Conservation (phyloP, 2,113 vertebrate species). For the Malurus melanocephalus region DNA sequence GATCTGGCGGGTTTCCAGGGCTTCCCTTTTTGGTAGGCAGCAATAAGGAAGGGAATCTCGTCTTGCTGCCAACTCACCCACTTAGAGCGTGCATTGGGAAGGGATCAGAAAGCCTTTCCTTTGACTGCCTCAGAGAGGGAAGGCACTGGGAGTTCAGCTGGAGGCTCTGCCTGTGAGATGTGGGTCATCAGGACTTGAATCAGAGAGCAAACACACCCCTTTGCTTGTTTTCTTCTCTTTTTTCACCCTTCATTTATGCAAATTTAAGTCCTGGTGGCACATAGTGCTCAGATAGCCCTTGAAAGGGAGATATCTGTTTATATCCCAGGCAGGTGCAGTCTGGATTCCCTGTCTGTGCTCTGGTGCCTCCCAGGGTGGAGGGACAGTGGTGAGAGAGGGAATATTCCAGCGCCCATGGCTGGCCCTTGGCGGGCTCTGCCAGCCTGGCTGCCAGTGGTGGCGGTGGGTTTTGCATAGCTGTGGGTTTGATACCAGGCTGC, state of each 20-base stretch:
- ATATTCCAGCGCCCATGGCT: neutral
- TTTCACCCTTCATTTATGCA: neutral
- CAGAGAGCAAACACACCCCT: neutral
- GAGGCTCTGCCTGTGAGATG: neutral
- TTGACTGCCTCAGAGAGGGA: neutral
- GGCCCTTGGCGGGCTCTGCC: neutral
- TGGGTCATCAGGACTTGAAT: neutral
- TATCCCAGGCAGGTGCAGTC: neutral
- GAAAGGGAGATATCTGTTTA: neutral
- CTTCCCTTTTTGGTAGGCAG: conserved; percentile 40
- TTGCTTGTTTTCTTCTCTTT: neutral
- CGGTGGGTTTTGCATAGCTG: conserved; percentile 41
- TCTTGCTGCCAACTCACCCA: neutral
- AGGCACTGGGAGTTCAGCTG: conserved; percentile 5
- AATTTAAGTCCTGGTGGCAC: neutral
- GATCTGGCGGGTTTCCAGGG: conserved; percentile 47
- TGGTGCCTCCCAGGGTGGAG: neutral
- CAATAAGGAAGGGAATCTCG: conserved; percentile 44
- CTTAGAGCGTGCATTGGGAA: neutral
- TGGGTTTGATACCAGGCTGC: conserved; percentile 2
- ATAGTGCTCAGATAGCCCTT: neutral
- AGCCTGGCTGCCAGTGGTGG: neutral
- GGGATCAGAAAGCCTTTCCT: neutral
- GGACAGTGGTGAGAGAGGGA: neutral
- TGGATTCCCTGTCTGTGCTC: neutral